Base-by-base conservation (phyloP, 2,113 vertebrate genomes). In the Pelodiscus sinensis region DNA sequence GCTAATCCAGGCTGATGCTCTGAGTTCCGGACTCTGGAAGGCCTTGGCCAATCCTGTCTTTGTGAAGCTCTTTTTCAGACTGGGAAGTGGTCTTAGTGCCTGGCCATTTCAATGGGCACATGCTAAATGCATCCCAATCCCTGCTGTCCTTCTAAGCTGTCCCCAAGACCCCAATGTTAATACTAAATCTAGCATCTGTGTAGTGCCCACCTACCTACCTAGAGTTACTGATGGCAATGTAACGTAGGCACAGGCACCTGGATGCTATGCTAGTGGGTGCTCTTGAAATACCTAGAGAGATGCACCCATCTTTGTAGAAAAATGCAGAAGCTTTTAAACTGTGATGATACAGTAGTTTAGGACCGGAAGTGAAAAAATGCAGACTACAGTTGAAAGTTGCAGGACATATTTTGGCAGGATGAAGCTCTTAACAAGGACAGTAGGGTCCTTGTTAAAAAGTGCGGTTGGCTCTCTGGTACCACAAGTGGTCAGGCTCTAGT, bases 221-320 rank as follows among this genome's bases (percentile, higher is more conserved):
- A 4, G 29, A 35, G 31, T 71, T 71, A 35, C 65, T 35, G 31
- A 71, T n/a, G 19, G 31, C 18, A 71, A 71, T 35, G 18, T 16
- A 35, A 71, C 19, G 31, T 71, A 21, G 3, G 4, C n/a, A 71
- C 18, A 71, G 65, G 65, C 65, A 71, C 24, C 55, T 35, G 71
- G n/a, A 87, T 89, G 56, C 51, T 19, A 14, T 68, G 3, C 29
- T 60, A 85, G 5, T 89, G 86, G n/a, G 19, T 94, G 89, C 38
- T 86, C 75, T 94, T 38, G 94, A 92, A 95, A 68, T 84, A 56
- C 19, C 73, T 65, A 22, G 78, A 89, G n/a, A 75, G 56, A 29
- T 55, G 77, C 50, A 50, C 82, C 57, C 62, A 50, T 84, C 56
- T 87, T 55, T 60, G 55, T n/a, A 68, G 38, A 44, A 84, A 31